phyloP scores from a whole-genome alignment of 2,113 vertebrate species.

The Ophthalmolycus amberensis region DNA sequence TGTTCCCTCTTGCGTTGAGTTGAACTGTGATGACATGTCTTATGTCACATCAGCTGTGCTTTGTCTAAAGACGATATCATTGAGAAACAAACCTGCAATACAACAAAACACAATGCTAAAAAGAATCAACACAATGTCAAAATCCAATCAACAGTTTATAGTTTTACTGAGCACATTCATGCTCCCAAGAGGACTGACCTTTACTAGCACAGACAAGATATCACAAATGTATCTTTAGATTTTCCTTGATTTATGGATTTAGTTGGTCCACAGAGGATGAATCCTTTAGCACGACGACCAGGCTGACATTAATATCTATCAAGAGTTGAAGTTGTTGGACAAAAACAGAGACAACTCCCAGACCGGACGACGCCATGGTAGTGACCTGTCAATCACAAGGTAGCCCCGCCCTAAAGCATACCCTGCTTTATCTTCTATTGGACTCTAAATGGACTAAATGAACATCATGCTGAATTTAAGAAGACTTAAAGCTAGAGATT shows the following conservation, averaged over 20 bases:
- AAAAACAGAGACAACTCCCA: not conserved
- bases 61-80: not conserved
- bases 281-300: not conserved
- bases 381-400: not conserved
- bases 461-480: not conserved
- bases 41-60: not conserved
- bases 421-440: not conserved
- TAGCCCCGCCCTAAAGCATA: not conserved
- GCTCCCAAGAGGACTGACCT: not conserved
- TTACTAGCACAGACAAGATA: not conserved
- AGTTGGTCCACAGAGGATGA: not conserved
- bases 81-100: not conserved
- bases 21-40: not conserved
- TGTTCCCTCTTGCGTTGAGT: not conserved
- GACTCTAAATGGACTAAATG: not conserved
- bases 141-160: not conserved
- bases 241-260: not conserved
- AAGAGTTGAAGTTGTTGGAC: not conserved
- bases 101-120: not conserved
- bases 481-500: too few species aligned
- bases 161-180: not conserved
- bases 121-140: too few species aligned
- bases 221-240: not conserved
- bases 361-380: not conserved
- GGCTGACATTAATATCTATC: too few species aligned